These are phyloP conservation scores for Streptopelia turtur DNA, from an alignment of 2,797 vertebrate genomes.

Conservation along the genomic window DNA sequence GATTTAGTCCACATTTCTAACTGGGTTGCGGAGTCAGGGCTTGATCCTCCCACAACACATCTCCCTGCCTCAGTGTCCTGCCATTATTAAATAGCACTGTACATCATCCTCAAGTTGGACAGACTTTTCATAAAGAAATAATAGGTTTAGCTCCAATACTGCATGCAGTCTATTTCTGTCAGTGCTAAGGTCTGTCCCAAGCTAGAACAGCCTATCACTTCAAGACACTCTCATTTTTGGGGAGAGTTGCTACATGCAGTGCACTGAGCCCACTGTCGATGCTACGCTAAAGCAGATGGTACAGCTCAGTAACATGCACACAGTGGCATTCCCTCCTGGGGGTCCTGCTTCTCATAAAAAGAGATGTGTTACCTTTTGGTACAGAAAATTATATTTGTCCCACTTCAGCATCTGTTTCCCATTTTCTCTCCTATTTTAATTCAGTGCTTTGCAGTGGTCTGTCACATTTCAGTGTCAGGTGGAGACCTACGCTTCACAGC, in stretches of 20 bases:
- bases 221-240: neutral
- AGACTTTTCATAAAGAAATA: neutral
- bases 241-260: accelerated
- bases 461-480: neutral
- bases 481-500: neutral
- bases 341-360: neutral
- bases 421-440: neutral
- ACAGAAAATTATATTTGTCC: neutral
- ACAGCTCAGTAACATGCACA: neutral
- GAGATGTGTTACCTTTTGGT: neutral
- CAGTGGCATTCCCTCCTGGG: neutral
- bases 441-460: neutral
- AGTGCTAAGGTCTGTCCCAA: neutral
- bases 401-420: neutral
- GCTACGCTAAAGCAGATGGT: neutral
- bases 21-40: neutral
- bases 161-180: neutral
- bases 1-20: neutral
- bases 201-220: neutral
- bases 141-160: neutral
- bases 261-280: neutral
- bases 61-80: neutral
- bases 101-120: neutral
- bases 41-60: neutral
- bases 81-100: neutral